These are phyloP conservation scores for Labia minor DNA, from an alignment of 2,888 invertebrate genomes.

Conservation along the genomic window DNA sequence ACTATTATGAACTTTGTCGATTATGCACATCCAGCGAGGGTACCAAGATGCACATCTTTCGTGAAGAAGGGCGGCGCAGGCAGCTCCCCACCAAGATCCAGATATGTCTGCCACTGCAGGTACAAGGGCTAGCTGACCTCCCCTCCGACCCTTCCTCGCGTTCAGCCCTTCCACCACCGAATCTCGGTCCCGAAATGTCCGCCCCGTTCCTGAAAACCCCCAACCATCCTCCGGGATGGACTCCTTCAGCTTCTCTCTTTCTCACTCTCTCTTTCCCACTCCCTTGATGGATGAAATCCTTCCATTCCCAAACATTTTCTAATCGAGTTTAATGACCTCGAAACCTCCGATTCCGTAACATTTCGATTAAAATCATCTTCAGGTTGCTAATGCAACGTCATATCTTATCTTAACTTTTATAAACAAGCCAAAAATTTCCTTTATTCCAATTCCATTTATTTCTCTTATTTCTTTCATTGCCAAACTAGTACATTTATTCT, in stretches of 20 bases:
- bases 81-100: slow-evolving; percentile 54
- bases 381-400: not conserved
- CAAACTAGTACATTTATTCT: too few species aligned
- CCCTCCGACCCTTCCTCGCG: not conserved
- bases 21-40: slow-evolving; percentile 56
- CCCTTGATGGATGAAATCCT: not conserved
- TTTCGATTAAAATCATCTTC: not conserved
- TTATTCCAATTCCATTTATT: too few species aligned
- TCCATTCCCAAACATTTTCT: slow-evolving; percentile 2
- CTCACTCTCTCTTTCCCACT: not conserved
- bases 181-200: not conserved
- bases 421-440: too few species aligned
- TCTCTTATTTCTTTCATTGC: too few species aligned
- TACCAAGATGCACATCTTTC: slow-evolving; percentile 54
- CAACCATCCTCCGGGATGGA: not conserved
- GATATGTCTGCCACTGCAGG: slow-evolving; percentile 51
- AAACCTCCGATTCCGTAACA: not conserved
- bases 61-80: slow-evolving; percentile 51
- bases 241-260: not conserved
- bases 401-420: not conserved
- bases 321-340: slow-evolving; percentile 7
- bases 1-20: slow-evolving; percentile 59
- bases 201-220: not conserved
- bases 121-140: slow-evolving; percentile 30
- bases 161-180: not conserved